Evolutionary conservation across 2,797 vertebrate species (phyloP), one percentile per base, ranked within the genome.

Genomic region (Esox masquinongy): DNA sequence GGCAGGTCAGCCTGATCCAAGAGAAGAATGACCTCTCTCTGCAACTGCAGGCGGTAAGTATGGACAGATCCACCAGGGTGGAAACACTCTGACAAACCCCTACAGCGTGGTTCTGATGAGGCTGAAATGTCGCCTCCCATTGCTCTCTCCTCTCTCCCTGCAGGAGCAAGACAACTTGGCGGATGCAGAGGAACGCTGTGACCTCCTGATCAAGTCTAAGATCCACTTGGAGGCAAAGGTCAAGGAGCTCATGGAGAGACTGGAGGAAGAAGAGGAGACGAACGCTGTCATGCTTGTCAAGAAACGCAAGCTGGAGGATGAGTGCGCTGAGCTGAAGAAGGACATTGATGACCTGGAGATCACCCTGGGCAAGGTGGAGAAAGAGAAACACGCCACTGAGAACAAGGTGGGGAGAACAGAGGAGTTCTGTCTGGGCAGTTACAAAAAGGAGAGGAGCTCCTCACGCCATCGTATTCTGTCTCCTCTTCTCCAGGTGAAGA

Each of bases 141-240:
- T 8, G 51, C 29, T 26, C 59, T 17, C 51, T 39, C 39, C 5
- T 5, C 36, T 17, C 51, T 39, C 39, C 5, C 4, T 8, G 7
- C 5, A 99, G 97, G 97, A 99, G 83, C 96, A 98, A 83, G 97
- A 98, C 83, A 98, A 97, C 85, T 92, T 98, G 78, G 95, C 95
- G 0, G 96, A 98, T 75, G 96, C 97, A 0, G 97, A 97, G 85
- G 97, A 98, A 1, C 96, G 96, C 80, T 98, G 97, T 4, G 96
- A 98, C 82, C 89, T 96, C 82, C 95, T 99, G 74, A 98, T 98
- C 89, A 98, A 97, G 84, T 92, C 96, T 59, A 98, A 98, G 89
- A 96, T 97, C 83, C 96, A 96, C 85, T 90, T 97, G 68, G 97
- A 99, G 84, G 95, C 96, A 14, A 97, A 96, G 87, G 92, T 95